These are phyloP conservation scores for Reticulitermes speratus DNA, from an alignment of 1,140 invertebrate species.

Conservation along the genomic window DNA sequence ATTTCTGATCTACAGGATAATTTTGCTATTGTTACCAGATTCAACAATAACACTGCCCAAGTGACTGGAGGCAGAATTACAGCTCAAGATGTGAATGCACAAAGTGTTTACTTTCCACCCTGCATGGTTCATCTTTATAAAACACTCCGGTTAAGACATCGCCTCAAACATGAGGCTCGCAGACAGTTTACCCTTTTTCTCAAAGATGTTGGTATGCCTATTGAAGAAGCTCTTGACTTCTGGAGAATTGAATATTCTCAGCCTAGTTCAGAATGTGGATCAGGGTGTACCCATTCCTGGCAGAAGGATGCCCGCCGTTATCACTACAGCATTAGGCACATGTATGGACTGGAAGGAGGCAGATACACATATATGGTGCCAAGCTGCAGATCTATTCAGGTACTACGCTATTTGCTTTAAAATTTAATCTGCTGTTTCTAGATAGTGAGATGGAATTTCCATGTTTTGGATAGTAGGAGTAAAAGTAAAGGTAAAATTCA, in stretches of 20 bases:
- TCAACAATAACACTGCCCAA: neutral
- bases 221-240: slow-evolving; percentile 62
- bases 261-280: slow-evolving; percentile 47
- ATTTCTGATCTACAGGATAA: too few species aligned
- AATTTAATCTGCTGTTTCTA: too few species aligned
- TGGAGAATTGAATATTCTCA: slow-evolving; percentile 67
- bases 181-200: slow-evolving; percentile 68
- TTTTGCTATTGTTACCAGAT: neutral
- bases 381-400: slow-evolving; percentile 56
- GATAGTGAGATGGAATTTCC: slow-evolving; percentile 19
- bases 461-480: slow-evolving; percentile 17
- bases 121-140: slow-evolving; percentile 74
- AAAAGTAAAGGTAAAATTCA: too few species aligned
- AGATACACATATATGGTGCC: slow-evolving; percentile 59
- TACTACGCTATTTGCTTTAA: slow-evolving; percentile 34
- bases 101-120: slow-evolving; percentile 64
- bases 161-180: slow-evolving; percentile 70
- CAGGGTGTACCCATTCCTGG: slow-evolving; percentile 62
- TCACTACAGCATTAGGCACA: slow-evolving; percentile 67
- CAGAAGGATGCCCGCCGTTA: slow-evolving; percentile 61
- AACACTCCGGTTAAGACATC: slow-evolving; percentile 61
- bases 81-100: slow-evolving; percentile 49
- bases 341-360: slow-evolving; percentile 70
- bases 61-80: neutral
- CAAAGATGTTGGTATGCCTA: slow-evolving; percentile 67